A percentile compares a stretch with the other conserved stretches of the same genome.
These are phyloP conservation scores for Lepidurus arcticus DNA, from an alignment of 1,140 invertebrate species.

Conservation along the genomic window DNA sequence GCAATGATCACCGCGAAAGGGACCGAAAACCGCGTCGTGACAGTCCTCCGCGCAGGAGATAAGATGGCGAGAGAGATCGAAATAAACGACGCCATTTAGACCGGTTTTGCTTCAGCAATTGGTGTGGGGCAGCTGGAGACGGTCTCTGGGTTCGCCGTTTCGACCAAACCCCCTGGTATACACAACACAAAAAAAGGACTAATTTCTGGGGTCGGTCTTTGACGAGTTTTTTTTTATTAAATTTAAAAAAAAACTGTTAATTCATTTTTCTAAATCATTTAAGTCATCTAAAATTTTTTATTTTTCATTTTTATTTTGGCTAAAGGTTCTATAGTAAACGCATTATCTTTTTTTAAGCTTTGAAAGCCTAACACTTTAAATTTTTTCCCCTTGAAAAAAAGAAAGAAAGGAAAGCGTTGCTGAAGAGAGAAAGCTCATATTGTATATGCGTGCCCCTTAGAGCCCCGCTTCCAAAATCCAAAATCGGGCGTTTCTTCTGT, in stretches of 20 bases:
- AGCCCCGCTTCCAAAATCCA: slow-evolving; percentile 12
- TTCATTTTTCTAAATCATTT: not conserved
- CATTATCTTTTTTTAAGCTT: no score
- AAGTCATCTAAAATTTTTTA: not conserved
- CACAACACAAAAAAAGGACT: slow-evolving; percentile 6
- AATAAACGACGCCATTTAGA: not conserved
- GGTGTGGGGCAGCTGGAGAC: no score
- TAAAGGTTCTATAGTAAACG: not conserved
- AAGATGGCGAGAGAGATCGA: slow-evolving; percentile 24
- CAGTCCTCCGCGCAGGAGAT: slow-evolving; percentile 16
- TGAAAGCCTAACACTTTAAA: not conserved
- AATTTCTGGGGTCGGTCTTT: slow-evolving; percentile 21
- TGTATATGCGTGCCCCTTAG: slow-evolving; percentile 13
- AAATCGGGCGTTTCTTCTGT: slow-evolving; percentile 33
- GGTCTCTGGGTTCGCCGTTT: slow-evolving; percentile 12
- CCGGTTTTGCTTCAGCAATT: no score
- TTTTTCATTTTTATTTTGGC: slow-evolving; percentile 24
- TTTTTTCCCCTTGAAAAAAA: not conserved
- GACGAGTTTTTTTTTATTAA: not conserved
- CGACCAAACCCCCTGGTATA: not conserved
- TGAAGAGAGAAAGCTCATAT: slow-evolving; percentile 1
- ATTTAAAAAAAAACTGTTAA: not conserved
- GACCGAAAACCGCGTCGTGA: slow-evolving; percentile 9
- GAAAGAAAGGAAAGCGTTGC: not conserved
- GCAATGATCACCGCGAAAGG: slow-evolving; percentile 22